A percentile compares a stretch with the other conserved stretches of the same genome.
These are phyloP conservation scores for Meles meles DNA, from an alignment of 2,113 vertebrate genomes.

Conservation along the genomic window DNA sequence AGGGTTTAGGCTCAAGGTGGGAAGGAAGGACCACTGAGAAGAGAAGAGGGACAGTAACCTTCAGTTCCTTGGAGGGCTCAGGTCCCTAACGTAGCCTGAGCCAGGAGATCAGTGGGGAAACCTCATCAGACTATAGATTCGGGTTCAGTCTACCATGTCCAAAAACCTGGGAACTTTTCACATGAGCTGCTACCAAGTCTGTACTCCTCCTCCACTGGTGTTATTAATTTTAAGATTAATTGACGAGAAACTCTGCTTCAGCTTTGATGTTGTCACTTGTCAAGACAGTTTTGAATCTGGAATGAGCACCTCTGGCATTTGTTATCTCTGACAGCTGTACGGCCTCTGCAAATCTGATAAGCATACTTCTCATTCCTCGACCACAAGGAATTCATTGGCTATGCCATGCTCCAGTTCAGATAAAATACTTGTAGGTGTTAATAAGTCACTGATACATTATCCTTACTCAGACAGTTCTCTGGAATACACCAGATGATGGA, in stretches of 20 bases:
- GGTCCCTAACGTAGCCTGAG: background rate
- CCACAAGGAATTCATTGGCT: background rate
- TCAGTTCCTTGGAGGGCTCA: fast-evolving
- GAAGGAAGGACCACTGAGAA: background rate
- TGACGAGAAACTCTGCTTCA: background rate
- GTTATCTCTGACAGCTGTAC: background rate
- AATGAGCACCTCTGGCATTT: background rate
- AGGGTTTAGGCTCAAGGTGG: background rate
- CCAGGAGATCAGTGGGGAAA: background rate
- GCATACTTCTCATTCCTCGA: background rate
- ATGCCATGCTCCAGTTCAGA: background rate
- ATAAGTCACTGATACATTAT: background rate
- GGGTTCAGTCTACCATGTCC: fast-evolving
- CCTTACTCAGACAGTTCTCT: background rate
- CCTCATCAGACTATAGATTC: background rate
- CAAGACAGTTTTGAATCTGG: background rate
- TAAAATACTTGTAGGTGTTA: background rate
- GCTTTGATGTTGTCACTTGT: background rate
- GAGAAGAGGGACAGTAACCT: background rate
- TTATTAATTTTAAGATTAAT: background rate
- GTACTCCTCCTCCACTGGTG: background rate
- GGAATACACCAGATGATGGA: background rate
- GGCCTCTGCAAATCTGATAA: background rate
- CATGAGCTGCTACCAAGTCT: background rate
- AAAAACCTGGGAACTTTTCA: background rate